phyloP scores from a whole-genome alignment of 2,888 invertebrate genomes.

The Agrochola macilenta region DNA sequence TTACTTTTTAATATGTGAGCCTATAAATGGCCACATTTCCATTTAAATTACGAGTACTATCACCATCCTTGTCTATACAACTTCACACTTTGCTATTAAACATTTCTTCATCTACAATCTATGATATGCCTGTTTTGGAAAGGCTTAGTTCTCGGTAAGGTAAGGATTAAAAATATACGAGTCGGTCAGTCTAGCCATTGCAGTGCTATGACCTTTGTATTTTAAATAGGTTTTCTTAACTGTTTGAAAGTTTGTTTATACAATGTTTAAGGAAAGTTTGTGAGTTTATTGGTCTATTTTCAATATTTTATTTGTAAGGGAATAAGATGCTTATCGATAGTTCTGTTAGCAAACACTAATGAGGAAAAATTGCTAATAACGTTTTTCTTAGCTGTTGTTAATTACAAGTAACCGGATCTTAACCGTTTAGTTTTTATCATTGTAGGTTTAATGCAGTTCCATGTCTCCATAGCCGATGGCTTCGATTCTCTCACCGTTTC shows the following conservation, averaged over 20 bases:
- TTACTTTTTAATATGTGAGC: conserved; percentile 30
- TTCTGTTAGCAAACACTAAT: conserved; percentile 38
- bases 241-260: conserved; percentile 13
- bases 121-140: conserved; percentile 3
- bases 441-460: neutral
- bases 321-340: conserved; percentile 27
- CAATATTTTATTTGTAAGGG: conserved; percentile 11
- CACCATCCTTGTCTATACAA: neutral
- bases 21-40: neutral
- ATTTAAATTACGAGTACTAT: neutral
- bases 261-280: neutral
- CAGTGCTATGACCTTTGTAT: conserved; percentile 67
- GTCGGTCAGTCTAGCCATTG: conserved; percentile 71
- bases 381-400: conserved; percentile 30
- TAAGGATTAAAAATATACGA: conserved; percentile 73
- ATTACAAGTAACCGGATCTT: conserved; percentile 23
- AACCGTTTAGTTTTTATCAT: conserved; percentile 24
- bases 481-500: neutral
- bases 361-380: conserved; percentile 37
- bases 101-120: neutral
- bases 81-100: neutral
- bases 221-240: conserved; percentile 36
- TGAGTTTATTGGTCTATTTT: conserved; percentile 17
- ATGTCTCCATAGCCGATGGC: neutral
- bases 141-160: conserved; percentile 20